phyloP scores from a whole-genome alignment of 35 echinoderm and acorn worm species.

The Holothuria glaberrima region DNA sequence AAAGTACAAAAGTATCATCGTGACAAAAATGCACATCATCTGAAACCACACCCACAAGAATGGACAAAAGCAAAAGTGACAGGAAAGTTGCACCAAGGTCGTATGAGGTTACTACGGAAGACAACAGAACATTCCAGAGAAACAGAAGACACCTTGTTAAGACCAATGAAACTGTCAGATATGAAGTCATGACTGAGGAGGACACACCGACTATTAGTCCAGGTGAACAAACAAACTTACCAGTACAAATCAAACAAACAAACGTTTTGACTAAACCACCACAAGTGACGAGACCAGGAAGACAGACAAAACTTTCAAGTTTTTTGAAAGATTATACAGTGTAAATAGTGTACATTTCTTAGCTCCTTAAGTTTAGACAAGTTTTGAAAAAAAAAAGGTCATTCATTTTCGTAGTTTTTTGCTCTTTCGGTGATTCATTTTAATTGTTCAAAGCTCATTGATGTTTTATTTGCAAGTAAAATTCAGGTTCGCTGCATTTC shows the following conservation, averaged over 20 bases:
- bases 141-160: constrained; percentile 54
- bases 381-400: too few relatives aligned
- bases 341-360: too few relatives aligned
- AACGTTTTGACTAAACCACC: too few relatives aligned
- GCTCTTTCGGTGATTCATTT: too few relatives aligned
- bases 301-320: too few relatives aligned
- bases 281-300: constrained; percentile 14
- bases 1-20: background rate
- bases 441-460: too few relatives aligned
- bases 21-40: constrained; percentile 19
- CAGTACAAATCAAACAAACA: background rate
- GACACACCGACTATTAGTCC: background rate
- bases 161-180: constrained; percentile 42
- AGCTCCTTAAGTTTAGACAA: too few relatives aligned
- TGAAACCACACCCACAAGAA: background rate
- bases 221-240: background rate
- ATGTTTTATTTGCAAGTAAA: too few relatives aligned
- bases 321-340: too few relatives aligned
- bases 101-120: constrained; percentile 50
- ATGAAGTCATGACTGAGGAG: constrained; percentile 1
- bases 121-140: background rate
- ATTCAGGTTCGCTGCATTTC: too few relatives aligned
- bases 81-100: constrained; percentile 2
- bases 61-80: constrained; percentile 49
- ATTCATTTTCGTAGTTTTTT: too few relatives aligned